Evolutionary conservation across 2,113 vertebrate genomes (phyloP).

Genomic region (Pipa parva): DNA sequence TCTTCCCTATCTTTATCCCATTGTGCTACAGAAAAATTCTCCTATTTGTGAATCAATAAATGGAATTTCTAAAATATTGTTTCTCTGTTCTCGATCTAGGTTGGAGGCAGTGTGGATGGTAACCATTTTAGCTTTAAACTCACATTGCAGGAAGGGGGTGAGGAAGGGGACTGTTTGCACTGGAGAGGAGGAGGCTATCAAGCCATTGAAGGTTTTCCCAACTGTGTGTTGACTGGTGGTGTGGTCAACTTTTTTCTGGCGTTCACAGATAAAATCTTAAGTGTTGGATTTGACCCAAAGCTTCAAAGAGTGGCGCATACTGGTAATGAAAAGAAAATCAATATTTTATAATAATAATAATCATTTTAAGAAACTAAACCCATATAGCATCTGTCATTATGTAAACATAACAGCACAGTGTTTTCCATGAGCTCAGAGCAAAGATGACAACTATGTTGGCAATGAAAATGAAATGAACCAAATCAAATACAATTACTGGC

Average conservation of each 20-base stretch:
- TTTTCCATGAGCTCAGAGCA: too few species aligned
- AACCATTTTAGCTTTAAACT: slow-evolving; percentile 59
- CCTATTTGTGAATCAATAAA: too few species aligned
- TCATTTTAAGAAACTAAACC: too few species aligned
- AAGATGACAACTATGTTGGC: too few species aligned
- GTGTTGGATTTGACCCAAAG: slow-evolving; percentile 65
- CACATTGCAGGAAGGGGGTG: slow-evolving; percentile 52
- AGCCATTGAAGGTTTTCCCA: slow-evolving; percentile 53
- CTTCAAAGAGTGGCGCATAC: slow-evolving; percentile 61
- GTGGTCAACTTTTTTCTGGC: slow-evolving; percentile 70
- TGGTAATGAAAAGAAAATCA: too few species aligned
- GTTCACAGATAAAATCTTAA: slow-evolving; percentile 57
- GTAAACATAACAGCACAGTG: too few species aligned
- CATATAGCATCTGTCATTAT: too few species aligned
- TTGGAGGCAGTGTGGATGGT: slow-evolving; percentile 59
- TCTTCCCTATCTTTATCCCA: too few species aligned
- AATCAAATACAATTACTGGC: too few species aligned
- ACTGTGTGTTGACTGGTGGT: slow-evolving; percentile 52
- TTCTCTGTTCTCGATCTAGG: slow-evolving; percentile 31
- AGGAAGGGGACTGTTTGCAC: slow-evolving; percentile 57
- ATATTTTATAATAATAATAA: too few species aligned
- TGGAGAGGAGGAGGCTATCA: slow-evolving; percentile 43
- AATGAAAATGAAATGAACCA: too few species aligned
- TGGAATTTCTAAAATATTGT: not conserved
- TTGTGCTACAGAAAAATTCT: too few species aligned